Evolutionary conservation across 2,888 invertebrate genomes (phyloP).

Genomic region (Antheraea yamamai): DNA sequence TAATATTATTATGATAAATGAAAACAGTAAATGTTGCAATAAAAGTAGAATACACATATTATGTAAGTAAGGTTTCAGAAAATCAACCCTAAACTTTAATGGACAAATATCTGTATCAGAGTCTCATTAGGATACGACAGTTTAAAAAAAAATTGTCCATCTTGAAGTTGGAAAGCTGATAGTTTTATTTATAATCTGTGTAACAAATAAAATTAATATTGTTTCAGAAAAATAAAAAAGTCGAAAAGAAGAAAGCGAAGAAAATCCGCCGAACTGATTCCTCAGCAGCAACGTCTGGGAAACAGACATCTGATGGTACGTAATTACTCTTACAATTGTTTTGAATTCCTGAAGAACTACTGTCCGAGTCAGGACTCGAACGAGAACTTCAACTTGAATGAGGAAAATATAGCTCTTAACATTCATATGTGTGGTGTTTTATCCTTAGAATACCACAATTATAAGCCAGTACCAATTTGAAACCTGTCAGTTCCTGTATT

Average conservation of each 20-base stretch:
- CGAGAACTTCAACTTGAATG: background rate
- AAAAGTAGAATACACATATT: too few species aligned
- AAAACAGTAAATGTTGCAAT: too few species aligned
- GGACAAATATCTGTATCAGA: too few species aligned
- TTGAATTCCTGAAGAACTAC: background rate
- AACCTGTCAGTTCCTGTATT: background rate
- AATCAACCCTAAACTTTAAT: too few species aligned
- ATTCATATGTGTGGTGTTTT: background rate
- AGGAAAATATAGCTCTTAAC: background rate
- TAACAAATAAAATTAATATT: conserved; percentile 5
- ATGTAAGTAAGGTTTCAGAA: too few species aligned
- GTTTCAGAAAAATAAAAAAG: conserved; percentile 70
- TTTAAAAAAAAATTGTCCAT: too few species aligned
- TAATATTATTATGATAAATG: too few species aligned
- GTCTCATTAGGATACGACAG: too few species aligned
- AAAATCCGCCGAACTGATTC: conserved; percentile 69
- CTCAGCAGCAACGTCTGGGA: conserved; percentile 73
- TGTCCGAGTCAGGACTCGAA: background rate
- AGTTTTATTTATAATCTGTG: background rate
- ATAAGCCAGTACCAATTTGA: background rate
- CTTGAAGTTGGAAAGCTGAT: background rate
- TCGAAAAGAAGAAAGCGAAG: conserved; percentile 64
- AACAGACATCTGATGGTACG: conserved; percentile 74
- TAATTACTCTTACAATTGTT: background rate
- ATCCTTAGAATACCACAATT: background rate